Evolutionary conservation across 2,888 invertebrate species (phyloP), one percentile per base, ranked within the genome.

Genomic region (Caenorhabditis sinica): DNA sequence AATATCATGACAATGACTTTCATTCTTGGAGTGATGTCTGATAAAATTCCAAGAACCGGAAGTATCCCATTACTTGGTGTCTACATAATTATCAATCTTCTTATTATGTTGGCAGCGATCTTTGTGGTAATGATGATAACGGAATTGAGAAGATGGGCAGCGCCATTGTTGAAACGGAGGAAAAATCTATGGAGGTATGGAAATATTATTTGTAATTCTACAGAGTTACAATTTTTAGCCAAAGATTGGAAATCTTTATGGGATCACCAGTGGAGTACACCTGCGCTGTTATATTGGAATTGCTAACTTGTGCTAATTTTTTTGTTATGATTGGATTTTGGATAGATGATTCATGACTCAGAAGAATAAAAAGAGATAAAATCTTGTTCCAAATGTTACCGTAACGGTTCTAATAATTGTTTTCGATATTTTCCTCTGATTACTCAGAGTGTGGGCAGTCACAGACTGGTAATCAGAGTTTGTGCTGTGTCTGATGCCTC

Each of bases 1-100:
- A 84, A 80, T 25, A 75, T 84, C 17, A 84, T 84, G 84, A 84
- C 84, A 40, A 84, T 84, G 84, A 84, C 84, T 3, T 84, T 84
- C 9, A 80, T 84, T 25, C 84, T 84, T 20, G 84, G 84, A 23
- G 84, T 84, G 0, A 84, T 84, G 80, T 69, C 84, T 43, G 84
- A 84, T 33, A 71, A 80, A 36, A 84, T 84, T 17, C 84, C 84
- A 33, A 71, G 66, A 71, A 80, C 84, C 25, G 77, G 77, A 40
- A 75, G 30, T n/a, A 80, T 84, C 15, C 84, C 84, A 17, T 33
- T 84, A 11, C 72, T 84, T 5, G 84, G 80, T 0, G 60, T 76
- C 17, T 84, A 84, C 23, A 80, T 84, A 17, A 74, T 84, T 28
- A 66, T 72, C 5, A 84, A 84, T 28, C 49, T 84, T 13, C 1